A percentile compares a stretch with the other conserved stretches of the same genome.
phyloP scores from a whole-genome alignment of 2,888 invertebrate species.

The Rhingia rostrata region DNA sequence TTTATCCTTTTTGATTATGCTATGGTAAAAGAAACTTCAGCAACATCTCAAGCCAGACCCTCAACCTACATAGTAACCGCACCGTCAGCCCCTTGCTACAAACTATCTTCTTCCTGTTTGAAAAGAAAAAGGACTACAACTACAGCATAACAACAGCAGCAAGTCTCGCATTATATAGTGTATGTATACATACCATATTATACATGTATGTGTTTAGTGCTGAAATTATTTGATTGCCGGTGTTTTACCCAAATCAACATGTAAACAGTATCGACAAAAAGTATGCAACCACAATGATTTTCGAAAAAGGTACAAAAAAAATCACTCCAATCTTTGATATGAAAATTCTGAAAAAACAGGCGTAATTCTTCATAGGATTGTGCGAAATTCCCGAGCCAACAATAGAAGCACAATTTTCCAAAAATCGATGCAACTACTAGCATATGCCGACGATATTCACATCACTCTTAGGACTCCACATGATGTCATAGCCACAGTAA shows the following conservation, averaged over 20 bases:
- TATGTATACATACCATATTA: background rate
- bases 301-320: too few species aligned
- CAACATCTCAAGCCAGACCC: constrained; percentile 56
- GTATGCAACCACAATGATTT: background rate
- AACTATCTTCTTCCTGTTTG: constrained; percentile 64
- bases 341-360: too few species aligned
- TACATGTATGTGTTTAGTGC: background rate
- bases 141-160: constrained; percentile 2
- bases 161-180: constrained; percentile 23
- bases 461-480: too few species aligned
- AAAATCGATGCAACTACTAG: too few species aligned
- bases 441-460: too few species aligned
- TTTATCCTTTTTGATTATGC: constrained; percentile 47
- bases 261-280: constrained; percentile 26
- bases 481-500: too few species aligned
- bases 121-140: constrained; percentile 18
- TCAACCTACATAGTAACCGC: constrained; percentile 15
- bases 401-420: too few species aligned
- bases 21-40: constrained; percentile 47
- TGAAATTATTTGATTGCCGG: constrained; percentile 62
- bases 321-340: too few species aligned
- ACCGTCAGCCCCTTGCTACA: constrained; percentile 2
- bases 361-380: too few species aligned
- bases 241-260: constrained; percentile 38
- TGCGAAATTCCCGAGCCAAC: too few species aligned